A percentile compares a stretch with the other conserved stretches of the same genome.
phyloP scores from a whole-genome alignment of 1,140 invertebrate genomes.

The Condylostylus longicornis region DNA sequence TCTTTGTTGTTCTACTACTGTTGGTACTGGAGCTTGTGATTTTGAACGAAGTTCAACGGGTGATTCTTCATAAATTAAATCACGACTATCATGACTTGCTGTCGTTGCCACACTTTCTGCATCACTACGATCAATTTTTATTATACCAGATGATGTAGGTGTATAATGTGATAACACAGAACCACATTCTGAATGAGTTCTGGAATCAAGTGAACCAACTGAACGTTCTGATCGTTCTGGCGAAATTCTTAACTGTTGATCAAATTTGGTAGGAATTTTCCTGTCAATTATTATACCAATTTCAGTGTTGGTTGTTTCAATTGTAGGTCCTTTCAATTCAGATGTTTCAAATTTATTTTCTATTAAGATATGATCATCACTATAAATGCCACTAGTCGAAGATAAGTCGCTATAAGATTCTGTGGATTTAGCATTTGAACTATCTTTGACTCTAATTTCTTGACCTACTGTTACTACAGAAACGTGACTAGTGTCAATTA shows the following conservation, averaged over 20 bases:
- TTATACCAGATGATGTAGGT: constrained; percentile 39
- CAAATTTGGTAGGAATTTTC: constrained; percentile 7
- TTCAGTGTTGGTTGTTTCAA: no score
- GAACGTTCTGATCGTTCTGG: constrained; percentile 45
- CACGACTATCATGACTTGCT: constrained; percentile 60
- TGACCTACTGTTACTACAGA: constrained; percentile 80
- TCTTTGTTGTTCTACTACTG: constrained; percentile 43
- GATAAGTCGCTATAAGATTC: constrained; percentile 31
- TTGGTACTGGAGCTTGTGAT: constrained; percentile 18
- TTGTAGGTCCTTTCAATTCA: no score
- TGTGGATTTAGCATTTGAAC: constrained; percentile 22
- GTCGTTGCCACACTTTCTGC: constrained; percentile 68
- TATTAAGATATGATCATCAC: background rate
- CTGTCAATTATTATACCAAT: constrained; percentile 9
- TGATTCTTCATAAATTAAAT: constrained; percentile 36
- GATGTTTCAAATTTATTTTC: constrained; percentile 25
- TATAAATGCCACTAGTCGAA: constrained; percentile 8
- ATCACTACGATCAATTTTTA: constrained; percentile 45
- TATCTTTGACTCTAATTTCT: constrained; percentile 57
- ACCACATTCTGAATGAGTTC: constrained; percentile 41
- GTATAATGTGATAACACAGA: constrained; percentile 49
- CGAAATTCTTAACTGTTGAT: constrained; percentile 20
- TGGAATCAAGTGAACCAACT: constrained; percentile 29
- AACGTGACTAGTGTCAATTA: constrained; percentile 64
- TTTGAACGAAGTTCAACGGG: constrained; percentile 18